Evolutionary conservation across 2,797 vertebrate species (phyloP), one percentile per base, ranked within the genome.

Genomic region (Leptatherina wallacei): DNA sequence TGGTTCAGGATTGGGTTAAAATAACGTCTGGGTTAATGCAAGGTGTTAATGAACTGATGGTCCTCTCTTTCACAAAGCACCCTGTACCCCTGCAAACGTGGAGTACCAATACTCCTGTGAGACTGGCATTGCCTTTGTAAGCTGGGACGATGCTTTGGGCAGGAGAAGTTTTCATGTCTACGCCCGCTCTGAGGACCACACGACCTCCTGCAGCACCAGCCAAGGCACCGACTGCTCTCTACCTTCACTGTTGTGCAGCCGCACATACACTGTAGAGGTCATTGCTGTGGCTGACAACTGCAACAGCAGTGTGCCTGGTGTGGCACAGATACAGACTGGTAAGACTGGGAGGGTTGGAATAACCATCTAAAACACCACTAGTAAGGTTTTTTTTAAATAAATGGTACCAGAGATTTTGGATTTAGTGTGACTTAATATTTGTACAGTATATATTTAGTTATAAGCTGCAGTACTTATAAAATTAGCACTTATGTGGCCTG

Each of bases 121-220:
- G 0, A 89, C 88, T 1, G 85, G 83, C 27, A 84, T 87, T 0
- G 82, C 81, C 29, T 30, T 88, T 12, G 69, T 95, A 69, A 92
- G 49, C 76, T 95, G 95, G 95, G 82, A 91, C 0, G 88, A 94
- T 38, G 83, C 91, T 35, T 44, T 87, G 76, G 93, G 93, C 27
- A 71, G 81, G 2, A 69, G 81, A 20, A 85, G 58, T 56, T 95
- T 93, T 79, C 71, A 87, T 0, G 79, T 76, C 2, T 1, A 4
- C 0, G 51, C 88, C 24, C 11, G 75, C 1, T 88, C 86, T 6
- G 85, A 29, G 27, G 68, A 84, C 20, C 57, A 90, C 54, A 52
- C 8, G 0, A 58, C 40, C 5, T 85, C 71, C n/a, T 94, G 93
- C 85, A 73, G 7, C 61, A 83, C 85, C 33, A 51, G 2, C 8